Percentiles rank a stretch among this genome's conserved stretches.
Evolutionary conservation across 37 sponge, comb jelly and placozoan genomes (phyloP).

Genomic region (Mnemiopsis leidyi): DNA sequence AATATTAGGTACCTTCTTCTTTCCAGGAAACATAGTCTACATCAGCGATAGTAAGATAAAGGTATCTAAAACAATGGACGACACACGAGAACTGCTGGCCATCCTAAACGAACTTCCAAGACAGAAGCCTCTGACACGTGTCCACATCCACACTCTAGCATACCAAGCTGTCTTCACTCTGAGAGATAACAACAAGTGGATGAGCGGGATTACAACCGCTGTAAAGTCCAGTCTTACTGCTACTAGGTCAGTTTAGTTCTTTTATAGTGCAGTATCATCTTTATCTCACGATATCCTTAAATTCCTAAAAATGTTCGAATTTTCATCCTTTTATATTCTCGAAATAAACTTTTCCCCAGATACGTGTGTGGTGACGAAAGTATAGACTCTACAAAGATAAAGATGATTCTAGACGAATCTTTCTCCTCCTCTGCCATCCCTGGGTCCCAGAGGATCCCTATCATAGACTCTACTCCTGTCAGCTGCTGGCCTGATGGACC

Average conservation of each 20-base stretch:
- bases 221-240: conserved; percentile 82
- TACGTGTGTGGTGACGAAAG: conserved; percentile 71
- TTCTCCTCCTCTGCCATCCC: conserved; percentile 71
- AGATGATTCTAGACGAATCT: conserved; percentile 77
- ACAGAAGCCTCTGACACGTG: conserved; percentile 67
- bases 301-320: too few species aligned
- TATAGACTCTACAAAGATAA: conserved; percentile 67
- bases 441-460: conserved; percentile 70
- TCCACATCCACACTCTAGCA: conserved; percentile 85
- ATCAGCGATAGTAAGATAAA: conserved; percentile 63
- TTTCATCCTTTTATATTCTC: too few species aligned
- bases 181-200: conserved; percentile 68
- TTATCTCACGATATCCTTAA: too few species aligned
- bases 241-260: conserved; percentile 42
- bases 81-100: conserved; percentile 65
- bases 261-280: too few species aligned
- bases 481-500: conserved; percentile 76
- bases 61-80: conserved; percentile 68
- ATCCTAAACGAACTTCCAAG: conserved; percentile 27
- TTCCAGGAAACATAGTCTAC: conserved; percentile 37
- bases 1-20: too few species aligned
- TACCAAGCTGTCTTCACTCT: conserved; percentile 74
- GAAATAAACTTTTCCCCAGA: too few species aligned
- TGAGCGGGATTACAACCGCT: conserved; percentile 70
- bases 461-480: conserved; percentile 75